These are phyloP conservation scores for Brachionus manjavacas DNA, from an alignment of 1,140 invertebrate genomes.

Conservation along the genomic window DNA sequence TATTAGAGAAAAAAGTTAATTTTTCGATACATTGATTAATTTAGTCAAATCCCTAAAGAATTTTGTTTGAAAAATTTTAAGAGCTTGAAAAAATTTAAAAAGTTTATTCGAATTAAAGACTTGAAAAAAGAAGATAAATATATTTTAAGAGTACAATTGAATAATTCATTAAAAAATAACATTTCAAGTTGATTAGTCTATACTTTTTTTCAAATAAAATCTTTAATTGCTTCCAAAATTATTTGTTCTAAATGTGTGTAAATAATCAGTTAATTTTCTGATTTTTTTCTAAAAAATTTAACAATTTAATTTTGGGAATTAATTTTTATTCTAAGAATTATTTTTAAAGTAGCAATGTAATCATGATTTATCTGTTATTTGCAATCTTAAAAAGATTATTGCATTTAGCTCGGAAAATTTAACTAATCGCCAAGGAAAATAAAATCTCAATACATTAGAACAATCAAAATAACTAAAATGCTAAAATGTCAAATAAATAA, in stretches of 20 bases:
- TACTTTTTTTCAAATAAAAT: not conserved
- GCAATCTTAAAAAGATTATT: not conserved
- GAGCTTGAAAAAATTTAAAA: no score
- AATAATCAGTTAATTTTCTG: not conserved
- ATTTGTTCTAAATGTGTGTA: not conserved
- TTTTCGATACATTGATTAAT: not conserved
- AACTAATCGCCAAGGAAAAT: not conserved
- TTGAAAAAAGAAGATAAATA: no score
- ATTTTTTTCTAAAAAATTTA: not conserved
- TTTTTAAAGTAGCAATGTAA: not conserved
- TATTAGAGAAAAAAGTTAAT: not conserved
- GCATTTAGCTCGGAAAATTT: not conserved
- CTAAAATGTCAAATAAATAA: not conserved
- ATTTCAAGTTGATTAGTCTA: no score
- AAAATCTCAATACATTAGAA: not conserved
- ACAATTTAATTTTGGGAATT: not conserved
- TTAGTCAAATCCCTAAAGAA: not conserved
- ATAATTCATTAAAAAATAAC: no score
- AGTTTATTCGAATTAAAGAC: no score
- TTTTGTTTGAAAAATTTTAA: not conserved
- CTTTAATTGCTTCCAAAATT: not conserved
- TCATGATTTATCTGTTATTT: not conserved
- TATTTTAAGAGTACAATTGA: no score
- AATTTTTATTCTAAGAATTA: not conserved
- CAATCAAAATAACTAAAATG: not conserved